Conservation (phyloP, 2,888 invertebrate genomes). For the Melanostoma scalare region DNA sequence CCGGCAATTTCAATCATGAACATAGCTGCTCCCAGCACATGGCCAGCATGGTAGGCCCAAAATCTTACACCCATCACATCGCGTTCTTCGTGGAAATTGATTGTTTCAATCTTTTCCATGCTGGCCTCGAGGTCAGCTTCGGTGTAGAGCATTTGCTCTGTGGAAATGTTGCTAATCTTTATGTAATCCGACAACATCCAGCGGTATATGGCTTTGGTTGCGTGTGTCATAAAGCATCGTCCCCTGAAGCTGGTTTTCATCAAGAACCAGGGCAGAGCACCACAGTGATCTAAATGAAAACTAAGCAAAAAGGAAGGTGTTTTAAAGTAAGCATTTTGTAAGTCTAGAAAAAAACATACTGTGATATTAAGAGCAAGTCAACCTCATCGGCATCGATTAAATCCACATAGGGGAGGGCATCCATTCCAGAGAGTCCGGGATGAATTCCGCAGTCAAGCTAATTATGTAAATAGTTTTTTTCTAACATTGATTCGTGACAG, state of each 20-base stretch:
- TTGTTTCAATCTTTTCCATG: conserved; percentile 99
- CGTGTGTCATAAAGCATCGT: conserved; percentile 99
- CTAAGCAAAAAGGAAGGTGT: conserved; percentile 82
- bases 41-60: conserved; percentile 99
- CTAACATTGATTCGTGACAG: conserved; percentile 3
- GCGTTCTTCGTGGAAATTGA: conserved; percentile 98
- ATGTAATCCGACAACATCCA: conserved; percentile 99
- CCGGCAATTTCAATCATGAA: conserved; percentile 99
- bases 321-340: background rate
- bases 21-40: conserved; percentile 99
- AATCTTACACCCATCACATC: conserved; percentile 98
- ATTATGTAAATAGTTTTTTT: background rate
- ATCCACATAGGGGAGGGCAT: conserved; percentile 98
- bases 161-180: conserved; percentile 98
- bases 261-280: conserved; percentile 98
- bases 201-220: conserved; percentile 99
- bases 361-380: conserved; percentile 95
- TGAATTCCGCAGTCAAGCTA: conserved; percentile 98
- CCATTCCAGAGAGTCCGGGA: conserved; percentile 98
- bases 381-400: conserved; percentile 98
- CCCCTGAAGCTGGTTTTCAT: conserved; percentile 98
- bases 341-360: conserved; percentile 84
- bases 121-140: conserved; percentile 98
- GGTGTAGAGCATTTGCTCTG: conserved; percentile 97
- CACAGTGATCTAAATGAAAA: conserved; percentile 99